phyloP scores from a whole-genome alignment of 2,888 invertebrate genomes.

The Deladenus siricidicola region DNA sequence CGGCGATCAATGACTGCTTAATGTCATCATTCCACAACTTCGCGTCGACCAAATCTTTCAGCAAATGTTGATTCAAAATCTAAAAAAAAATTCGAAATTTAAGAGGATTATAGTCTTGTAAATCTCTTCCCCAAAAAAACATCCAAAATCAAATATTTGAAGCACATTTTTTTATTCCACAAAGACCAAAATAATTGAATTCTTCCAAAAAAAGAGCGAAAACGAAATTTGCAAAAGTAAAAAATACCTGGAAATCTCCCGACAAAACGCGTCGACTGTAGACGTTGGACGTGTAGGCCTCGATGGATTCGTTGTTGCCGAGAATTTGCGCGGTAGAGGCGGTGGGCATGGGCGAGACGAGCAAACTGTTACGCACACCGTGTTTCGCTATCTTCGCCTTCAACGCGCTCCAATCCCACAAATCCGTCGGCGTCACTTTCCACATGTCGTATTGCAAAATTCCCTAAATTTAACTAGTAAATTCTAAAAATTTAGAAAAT shows the following conservation, averaged over 20 bases:
- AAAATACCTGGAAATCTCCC: conserved; percentile 60
- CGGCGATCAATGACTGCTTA: conserved; percentile 84
- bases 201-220: too few relatives aligned
- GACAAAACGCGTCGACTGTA: conserved; percentile 85
- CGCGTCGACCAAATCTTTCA: conserved; percentile 81
- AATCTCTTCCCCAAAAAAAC: conserved; percentile 7
- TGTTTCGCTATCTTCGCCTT: conserved; percentile 73
- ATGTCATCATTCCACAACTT: conserved; percentile 88
- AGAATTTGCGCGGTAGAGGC: conserved; percentile 97
- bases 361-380: conserved; percentile 83
- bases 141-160: not conserved
- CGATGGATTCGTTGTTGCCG: conserved; percentile 95
- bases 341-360: conserved; percentile 95
- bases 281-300: conserved; percentile 94
- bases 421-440: conserved; percentile 63
- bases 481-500: too few relatives aligned
- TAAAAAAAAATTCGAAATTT: conserved; percentile 56
- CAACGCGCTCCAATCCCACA: conserved; percentile 80
- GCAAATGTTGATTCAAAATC: conserved; percentile 88
- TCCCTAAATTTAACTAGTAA: too few relatives aligned
- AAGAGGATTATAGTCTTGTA: not conserved
- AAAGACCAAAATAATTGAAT: too few relatives aligned
- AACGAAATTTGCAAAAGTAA: not conserved
- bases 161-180: too few relatives aligned
- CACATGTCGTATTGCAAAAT: conserved; percentile 97